These are phyloP conservation scores for Pseudomugil tenellus DNA, from an alignment of 2,797 vertebrate genomes.

Conservation along the genomic window DNA sequence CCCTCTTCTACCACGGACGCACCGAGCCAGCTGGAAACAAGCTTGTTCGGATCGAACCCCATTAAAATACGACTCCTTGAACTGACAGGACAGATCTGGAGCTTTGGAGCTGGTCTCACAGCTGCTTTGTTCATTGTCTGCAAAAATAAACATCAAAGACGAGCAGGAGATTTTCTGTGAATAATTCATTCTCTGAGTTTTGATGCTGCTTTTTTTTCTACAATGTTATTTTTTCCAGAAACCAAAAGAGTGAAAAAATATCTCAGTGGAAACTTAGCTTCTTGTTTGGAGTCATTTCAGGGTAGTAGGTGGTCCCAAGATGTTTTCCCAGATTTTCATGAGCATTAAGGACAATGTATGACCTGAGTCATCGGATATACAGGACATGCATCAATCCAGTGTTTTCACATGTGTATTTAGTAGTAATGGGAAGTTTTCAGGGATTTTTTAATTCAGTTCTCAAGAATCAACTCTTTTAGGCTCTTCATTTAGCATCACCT, in stretches of 20 bases:
- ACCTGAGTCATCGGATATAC: not conserved
- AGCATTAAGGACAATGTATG: not conserved
- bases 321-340: not conserved
- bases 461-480: no score
- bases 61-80: not conserved
- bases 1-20: not conserved
- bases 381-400: not conserved
- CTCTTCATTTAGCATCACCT: no score
- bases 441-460: no score
- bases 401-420: not conserved
- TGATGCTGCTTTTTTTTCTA: slow-evolving; percentile 1
- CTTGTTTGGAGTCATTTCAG: not conserved
- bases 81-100: slow-evolving; percentile 1
- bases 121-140: not conserved
- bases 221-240: not conserved
- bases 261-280: not conserved
- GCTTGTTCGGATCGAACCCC: not conserved
- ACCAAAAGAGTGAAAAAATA: not conserved
- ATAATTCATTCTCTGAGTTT: not conserved
- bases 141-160: slow-evolving; percentile 4
- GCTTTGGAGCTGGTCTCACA: slow-evolving; percentile 1
- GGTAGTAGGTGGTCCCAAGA: not conserved
- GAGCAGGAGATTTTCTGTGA: slow-evolving; percentile 1
- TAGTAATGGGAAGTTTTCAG: no score
- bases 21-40: not conserved